phyloP scores from a whole-genome alignment of 2,888 invertebrate species.

The Meteorus colon region DNA sequence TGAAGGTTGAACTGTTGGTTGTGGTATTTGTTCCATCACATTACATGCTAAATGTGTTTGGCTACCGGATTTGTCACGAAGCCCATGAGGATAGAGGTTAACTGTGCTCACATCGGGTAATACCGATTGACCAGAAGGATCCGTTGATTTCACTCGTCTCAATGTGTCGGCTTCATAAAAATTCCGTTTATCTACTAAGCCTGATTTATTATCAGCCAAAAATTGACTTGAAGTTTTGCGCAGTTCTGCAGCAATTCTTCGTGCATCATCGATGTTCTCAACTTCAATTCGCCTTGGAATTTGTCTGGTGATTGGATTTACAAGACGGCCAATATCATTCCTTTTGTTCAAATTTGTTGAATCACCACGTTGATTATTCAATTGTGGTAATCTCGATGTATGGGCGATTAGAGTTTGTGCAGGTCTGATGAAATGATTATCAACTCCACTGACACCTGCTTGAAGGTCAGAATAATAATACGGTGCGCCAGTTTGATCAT shows the following conservation, averaged over 20 bases:
- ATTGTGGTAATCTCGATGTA: slow-evolving; percentile 69
- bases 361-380: slow-evolving; percentile 85
- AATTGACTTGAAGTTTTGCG: slow-evolving; percentile 68
- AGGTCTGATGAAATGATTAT: slow-evolving; percentile 51
- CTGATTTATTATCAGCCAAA: slow-evolving; percentile 67
- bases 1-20: slow-evolving; percentile 53
- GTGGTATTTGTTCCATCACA: slow-evolving; percentile 43
- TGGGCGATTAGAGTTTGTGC: slow-evolving; percentile 52
- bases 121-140: slow-evolving; percentile 65
- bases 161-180: slow-evolving; percentile 82
- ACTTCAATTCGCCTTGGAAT: slow-evolving; percentile 65
- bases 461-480: slow-evolving; percentile 90
- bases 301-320: slow-evolving; percentile 78
- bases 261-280: slow-evolving; percentile 67
- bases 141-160: slow-evolving; percentile 73
- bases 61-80: slow-evolving; percentile 67
- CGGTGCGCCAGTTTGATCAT: slow-evolving; percentile 82
- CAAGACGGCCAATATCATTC: slow-evolving; percentile 82
- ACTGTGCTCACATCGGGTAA: slow-evolving; percentile 61
- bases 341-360: slow-evolving; percentile 74
- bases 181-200: slow-evolving; percentile 80
- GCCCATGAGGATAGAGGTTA: slow-evolving; percentile 71
- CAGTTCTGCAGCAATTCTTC: slow-evolving; percentile 69
- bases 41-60: slow-evolving; percentile 51
- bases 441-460: slow-evolving; percentile 53